Evolutionary conservation across 2,888 invertebrate species (phyloP), one percentile per base, ranked within the genome.

Genomic region (Ennomos fuscantarius): DNA sequence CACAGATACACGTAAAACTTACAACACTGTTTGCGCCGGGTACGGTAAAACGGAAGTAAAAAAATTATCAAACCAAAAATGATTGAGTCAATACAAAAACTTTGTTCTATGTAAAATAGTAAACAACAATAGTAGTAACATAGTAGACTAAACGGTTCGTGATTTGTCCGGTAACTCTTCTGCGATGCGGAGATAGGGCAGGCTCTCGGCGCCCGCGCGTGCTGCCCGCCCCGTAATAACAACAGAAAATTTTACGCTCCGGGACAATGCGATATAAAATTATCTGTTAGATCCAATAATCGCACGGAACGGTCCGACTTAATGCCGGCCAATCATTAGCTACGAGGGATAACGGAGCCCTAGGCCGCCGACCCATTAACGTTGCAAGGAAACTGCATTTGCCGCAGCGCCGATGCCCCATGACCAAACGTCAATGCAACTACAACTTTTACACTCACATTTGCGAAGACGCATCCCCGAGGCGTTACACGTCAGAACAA

Each of bases 251-350:
- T 87, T 91, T 90, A 89, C 91, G 91, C 92, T 92, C 88, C 89
- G 77, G 92, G 92, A 92, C 92, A 92, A 91, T 92, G 86, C 90
- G 86, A 90, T 89, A 89, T 91, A 89, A 91, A 92, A 92, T 92
- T 91, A 92, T 91, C 92, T 89, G 91, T 89, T 91, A 90, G 92
- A 91, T 89, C 92, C 92, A 92, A 91, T 92, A 91, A 92, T 92
- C 91, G 90, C 89, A 89, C 84, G 83, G 87, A 87, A 89, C 90
- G 84, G 89, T 78, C 87, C 81, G 88, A 86, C 87, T 88, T 92
- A 90, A 92, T 92, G 89, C 89, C 84, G 86, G 90, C 86, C 92
- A 91, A 92, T 92, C 92, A 92, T 92, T 92, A 92, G 87, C 91
- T 89, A 90, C 87, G 83, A 91, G 89, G 91, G 84, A 89, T 91